phyloP scores from a whole-genome alignment of 2,113 vertebrate genomes.

The Gyps fulvus region DNA sequence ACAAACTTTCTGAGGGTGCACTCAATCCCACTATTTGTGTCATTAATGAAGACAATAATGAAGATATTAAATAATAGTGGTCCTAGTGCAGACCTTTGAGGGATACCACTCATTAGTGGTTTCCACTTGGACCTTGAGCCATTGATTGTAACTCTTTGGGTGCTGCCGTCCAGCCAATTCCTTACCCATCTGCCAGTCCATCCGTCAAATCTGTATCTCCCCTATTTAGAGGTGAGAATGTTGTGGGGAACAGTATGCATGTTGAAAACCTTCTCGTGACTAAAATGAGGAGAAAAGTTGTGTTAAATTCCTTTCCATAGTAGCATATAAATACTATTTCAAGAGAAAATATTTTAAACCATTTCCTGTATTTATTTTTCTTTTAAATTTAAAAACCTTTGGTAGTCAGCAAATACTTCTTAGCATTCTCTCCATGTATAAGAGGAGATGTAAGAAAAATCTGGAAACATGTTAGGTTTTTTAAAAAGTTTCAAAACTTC shows the following conservation, averaged over 20 bases:
- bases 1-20: not conserved
- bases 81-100: not conserved
- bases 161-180: not conserved
- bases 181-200: not conserved
- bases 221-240: not conserved
- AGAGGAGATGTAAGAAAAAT: not conserved
- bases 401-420: not conserved
- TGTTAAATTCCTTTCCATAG: not conserved
- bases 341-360: not conserved
- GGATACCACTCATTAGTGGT: not conserved
- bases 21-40: not conserved
- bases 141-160: not conserved
- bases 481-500: slow-evolving; percentile 11
- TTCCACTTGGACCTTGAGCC: not conserved
- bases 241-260: not conserved
- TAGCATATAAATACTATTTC: not conserved
- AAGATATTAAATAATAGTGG: not conserved
- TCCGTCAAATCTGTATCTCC: not conserved
- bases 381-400: not conserved
- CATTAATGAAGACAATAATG: not conserved
- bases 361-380: not conserved
- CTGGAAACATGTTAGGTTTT: not conserved
- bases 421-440: not conserved
- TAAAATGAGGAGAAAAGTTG: not conserved
- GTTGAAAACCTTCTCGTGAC: not conserved